Evolutionary conservation across 2,113 vertebrate species (phyloP).

Genomic region (Gymnocephalus cernua): DNA sequence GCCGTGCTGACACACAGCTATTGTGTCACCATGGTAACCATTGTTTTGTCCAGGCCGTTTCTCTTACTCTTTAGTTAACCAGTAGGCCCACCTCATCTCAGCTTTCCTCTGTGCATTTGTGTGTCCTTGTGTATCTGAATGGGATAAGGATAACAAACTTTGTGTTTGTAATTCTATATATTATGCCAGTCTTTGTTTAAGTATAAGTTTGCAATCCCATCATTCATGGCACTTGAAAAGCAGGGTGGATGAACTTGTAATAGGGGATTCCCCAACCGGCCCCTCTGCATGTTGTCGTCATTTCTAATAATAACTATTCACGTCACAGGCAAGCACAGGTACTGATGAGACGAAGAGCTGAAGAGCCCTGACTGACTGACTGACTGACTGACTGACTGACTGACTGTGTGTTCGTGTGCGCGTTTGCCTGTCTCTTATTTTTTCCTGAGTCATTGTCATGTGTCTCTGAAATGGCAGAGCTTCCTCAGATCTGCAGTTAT

Average conservation of each 20-base stretch:
- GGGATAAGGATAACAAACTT: neutral
- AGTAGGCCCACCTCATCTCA: slow-evolving; percentile 43
- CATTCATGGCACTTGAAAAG: neutral
- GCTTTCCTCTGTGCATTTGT: slow-evolving; percentile 23
- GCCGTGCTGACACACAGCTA: slow-evolving; percentile 13
- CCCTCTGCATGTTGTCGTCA: slow-evolving; percentile 25
- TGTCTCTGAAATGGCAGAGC: slow-evolving; percentile 21
- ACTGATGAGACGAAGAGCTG: neutral
- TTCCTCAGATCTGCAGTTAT: slow-evolving; percentile 32
- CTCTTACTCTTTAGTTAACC: slow-evolving; percentile 4
- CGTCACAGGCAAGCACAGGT: neutral
- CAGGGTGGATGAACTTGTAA: slow-evolving; percentile 5
- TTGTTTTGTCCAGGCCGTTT: slow-evolving; percentile 52
- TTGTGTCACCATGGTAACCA: slow-evolving; percentile 56
- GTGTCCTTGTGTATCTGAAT: neutral
- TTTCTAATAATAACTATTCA: slow-evolving; percentile 46
- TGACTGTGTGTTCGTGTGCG: neutral
- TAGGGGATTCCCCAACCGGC: slow-evolving; percentile 36
- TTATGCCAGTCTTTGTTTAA: slow-evolving; percentile 11
- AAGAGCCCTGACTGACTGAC: neutral
- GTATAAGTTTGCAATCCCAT: neutral
- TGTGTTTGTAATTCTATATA: neutral
- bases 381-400: too few relatives aligned
- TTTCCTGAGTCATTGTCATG: slow-evolving; percentile 70
- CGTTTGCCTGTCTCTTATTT: neutral